Evolutionary conservation across 2,797 vertebrate species (phyloP), one percentile per base, ranked within the genome.

Genomic region (Sebastes cheni): DNA sequence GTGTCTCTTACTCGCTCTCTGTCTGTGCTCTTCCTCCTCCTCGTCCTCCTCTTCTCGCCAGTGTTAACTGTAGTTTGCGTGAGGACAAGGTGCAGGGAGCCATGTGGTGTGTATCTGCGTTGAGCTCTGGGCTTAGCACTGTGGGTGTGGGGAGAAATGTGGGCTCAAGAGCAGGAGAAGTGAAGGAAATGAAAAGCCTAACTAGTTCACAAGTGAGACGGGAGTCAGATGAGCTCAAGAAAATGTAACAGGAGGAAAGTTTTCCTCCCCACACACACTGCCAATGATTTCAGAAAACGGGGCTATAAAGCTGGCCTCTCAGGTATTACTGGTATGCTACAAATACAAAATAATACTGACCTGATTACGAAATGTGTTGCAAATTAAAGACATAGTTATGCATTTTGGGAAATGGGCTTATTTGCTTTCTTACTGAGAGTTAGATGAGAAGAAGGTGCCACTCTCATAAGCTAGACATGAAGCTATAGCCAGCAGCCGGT

Each of bases 41-140:
- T 88, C 60, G 30, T 81, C 72, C 77, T 83, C 85, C 46, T 86
- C 74, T 75, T 78, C 80, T 73, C 52, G 70, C 82, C 89, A 67
- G 83, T 34, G 61, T 60, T 72, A 5, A 4, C 75, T 84, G 77
- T 46, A 70, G 74, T 77, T 79, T 82, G 83, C 65, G 83, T 92
- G 88, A 80, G 61, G 85, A 86, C 80, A 83, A 81, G 78, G 68
- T 67, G 78, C 55, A 60, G 75, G 72, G 65, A 83, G 83, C 77
- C 87, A 90, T 87, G 82, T 92, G 91, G 77, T 74, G 88, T 81
- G 85, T 86, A 77, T 90, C 82, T 86, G 68, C 9, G 67, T 52
- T 86, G 83, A 91, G 88, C 85, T 80, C 84, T 29, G 64, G 79
- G 78, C 80, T 92, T 90, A 87, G 73, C 72, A 23, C 88, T 65